Evolutionary conservation across 2,888 invertebrate genomes (phyloP).

Genomic region (Euplagia quadripunctaria): DNA sequence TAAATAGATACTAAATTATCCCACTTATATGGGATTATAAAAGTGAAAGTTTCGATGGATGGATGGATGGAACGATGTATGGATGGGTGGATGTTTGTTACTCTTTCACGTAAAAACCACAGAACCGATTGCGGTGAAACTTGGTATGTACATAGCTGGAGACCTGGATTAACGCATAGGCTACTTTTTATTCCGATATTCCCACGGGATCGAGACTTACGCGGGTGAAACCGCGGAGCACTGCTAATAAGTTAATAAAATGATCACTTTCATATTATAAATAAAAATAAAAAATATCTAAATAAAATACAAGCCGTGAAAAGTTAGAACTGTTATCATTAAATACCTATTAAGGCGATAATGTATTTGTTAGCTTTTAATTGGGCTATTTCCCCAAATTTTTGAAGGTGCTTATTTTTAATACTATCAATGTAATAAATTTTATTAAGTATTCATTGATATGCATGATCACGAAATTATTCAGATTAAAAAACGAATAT

Average conservation of each 20-base stretch:
- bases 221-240: too few relatives aligned
- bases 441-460: slow-evolving; percentile 17
- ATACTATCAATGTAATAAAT: slow-evolving; percentile 10
- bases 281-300: neutral
- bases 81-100: too few relatives aligned
- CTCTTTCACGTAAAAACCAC: too few relatives aligned
- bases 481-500: slow-evolving; percentile 22
- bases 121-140: too few relatives aligned
- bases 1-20: too few relatives aligned
- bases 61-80: too few relatives aligned
- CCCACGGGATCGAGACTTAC: too few relatives aligned
- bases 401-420: slow-evolving; percentile 9
- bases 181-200: too few relatives aligned
- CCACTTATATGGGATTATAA: too few relatives aligned
- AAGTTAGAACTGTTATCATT: slow-evolving; percentile 6
- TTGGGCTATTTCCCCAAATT: slow-evolving; percentile 8
- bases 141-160: too few relatives aligned
- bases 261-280: neutral
- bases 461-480: slow-evolving; percentile 21
- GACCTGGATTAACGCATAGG: too few relatives aligned
- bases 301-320: slow-evolving; percentile 8
- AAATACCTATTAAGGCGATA: slow-evolving; percentile 16
- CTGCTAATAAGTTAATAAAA: neutral
- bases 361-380: slow-evolving; percentile 14
- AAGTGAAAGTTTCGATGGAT: too few relatives aligned